phyloP scores from a whole-genome alignment of 2,113 vertebrate species.

The Callaeas wilsoni region DNA sequence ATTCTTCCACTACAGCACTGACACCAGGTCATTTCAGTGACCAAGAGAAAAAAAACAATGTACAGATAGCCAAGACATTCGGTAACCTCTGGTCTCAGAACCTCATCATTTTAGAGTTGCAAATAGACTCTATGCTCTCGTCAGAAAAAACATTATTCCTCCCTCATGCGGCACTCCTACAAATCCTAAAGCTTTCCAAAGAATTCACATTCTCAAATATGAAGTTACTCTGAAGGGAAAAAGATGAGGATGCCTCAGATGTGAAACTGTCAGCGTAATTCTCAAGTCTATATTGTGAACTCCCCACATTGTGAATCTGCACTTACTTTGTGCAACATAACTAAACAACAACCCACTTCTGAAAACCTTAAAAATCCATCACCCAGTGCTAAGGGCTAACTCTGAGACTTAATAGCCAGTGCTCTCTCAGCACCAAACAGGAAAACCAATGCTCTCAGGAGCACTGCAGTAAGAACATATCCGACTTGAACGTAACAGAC shows the following conservation, averaged over 20 bases:
- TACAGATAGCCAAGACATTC: background rate
- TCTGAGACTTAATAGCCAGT: background rate
- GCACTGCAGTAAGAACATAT: background rate
- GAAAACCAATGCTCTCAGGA: background rate
- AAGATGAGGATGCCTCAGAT: background rate
- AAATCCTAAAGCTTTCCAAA: background rate
- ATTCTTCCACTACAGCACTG: background rate
- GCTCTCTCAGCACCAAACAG: background rate
- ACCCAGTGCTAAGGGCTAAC: background rate
- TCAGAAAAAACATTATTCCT: background rate
- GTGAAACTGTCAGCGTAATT: background rate
- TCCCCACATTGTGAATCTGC: background rate
- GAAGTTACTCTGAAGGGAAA: background rate
- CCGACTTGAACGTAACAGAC: background rate
- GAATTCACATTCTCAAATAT: background rate
- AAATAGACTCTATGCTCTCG: background rate
- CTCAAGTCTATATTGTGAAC: background rate
- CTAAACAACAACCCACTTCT: background rate
- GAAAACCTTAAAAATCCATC: background rate
- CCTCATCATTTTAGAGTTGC: background rate
- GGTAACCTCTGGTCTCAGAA: background rate
- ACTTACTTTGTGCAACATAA: background rate
- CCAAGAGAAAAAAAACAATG: background rate
- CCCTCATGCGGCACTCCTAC: accelerated
- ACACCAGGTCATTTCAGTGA: background rate